These are phyloP conservation scores for Lepidothrix coronata DNA, from an alignment of 2,113 vertebrate genomes.

Conservation along the genomic window DNA sequence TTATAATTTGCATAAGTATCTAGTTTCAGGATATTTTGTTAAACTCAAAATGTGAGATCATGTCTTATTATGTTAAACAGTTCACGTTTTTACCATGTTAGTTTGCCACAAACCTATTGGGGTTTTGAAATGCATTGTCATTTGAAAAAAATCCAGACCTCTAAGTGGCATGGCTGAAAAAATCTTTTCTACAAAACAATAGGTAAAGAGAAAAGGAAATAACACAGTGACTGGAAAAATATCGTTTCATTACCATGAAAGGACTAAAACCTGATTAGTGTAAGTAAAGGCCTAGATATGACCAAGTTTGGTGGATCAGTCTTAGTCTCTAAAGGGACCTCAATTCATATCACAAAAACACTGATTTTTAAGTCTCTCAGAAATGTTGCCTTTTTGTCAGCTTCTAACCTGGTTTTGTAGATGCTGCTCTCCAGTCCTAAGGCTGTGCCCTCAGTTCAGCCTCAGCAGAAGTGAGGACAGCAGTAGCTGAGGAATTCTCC, in stretches of 20 bases:
- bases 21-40: constrained; percentile 76
- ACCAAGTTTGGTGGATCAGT: constrained; percentile 25
- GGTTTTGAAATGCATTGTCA: constrained; percentile 53
- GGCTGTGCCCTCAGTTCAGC: background rate
- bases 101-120: constrained; percentile 58
- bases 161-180: constrained; percentile 47
- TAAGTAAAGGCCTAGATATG: constrained; percentile 27
- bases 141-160: constrained; percentile 49
- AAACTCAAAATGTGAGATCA: constrained; percentile 65
- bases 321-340: constrained; percentile 12
- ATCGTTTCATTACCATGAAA: constrained; percentile 65
- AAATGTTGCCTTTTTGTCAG: background rate
- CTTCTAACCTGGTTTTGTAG: background rate
- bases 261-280: constrained; percentile 45
- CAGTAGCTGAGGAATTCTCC: background rate
- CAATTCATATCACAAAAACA: constrained; percentile 6
- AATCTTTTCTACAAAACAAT: constrained; percentile 61
- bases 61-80: constrained; percentile 71
- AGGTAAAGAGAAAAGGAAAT: constrained; percentile 72
- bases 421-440: background rate
- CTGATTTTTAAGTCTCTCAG: constrained; percentile 4
- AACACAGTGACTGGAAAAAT: constrained; percentile 70
- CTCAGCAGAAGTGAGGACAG: background rate
- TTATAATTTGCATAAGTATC: constrained; percentile 77
- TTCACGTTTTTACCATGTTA: constrained; percentile 65